Evolutionary conservation across 2,113 vertebrate species (phyloP).

Genomic region (Perca flavescens): DNA sequence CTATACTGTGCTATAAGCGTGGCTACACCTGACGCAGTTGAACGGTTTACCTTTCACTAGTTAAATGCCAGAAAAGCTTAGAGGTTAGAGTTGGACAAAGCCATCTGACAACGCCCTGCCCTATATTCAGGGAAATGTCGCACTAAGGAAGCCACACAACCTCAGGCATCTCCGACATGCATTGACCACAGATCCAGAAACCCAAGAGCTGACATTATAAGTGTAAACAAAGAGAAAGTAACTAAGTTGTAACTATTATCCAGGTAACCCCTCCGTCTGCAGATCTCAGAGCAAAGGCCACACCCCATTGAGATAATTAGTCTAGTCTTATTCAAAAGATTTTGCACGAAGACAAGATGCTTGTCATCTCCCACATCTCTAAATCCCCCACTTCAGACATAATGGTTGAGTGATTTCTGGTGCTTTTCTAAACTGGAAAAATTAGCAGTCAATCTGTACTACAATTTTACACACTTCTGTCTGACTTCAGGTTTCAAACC

Average conservation of each 20-base stretch:
- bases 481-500: slow-evolving; percentile 10
- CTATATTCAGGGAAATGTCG: slow-evolving; percentile 70
- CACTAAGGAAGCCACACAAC: slow-evolving; percentile 73
- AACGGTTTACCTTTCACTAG: slow-evolving; percentile 38
- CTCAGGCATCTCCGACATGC: slow-evolving; percentile 79
- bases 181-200: slow-evolving; percentile 69
- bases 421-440: slow-evolving; percentile 19
- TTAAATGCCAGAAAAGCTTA: slow-evolving; percentile 13
- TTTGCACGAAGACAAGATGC: background rate
- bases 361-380: slow-evolving; percentile 3
- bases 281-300: slow-evolving; percentile 31
- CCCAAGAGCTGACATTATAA: slow-evolving; percentile 64
- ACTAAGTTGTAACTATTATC: slow-evolving; percentile 35
- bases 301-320: slow-evolving; percentile 22
- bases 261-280: slow-evolving; percentile 60
- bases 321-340: slow-evolving; percentile 14
- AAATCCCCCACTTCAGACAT: background rate
- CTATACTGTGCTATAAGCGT: background rate
- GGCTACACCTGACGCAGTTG: background rate
- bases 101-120: slow-evolving; percentile 74
- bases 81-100: slow-evolving; percentile 33
- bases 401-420: background rate
- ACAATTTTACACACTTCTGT: background rate
- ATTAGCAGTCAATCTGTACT: background rate
- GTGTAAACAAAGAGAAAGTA: slow-evolving; percentile 62